phyloP scores from a whole-genome alignment of 2,797 vertebrate genomes.

The Telmatherina bonti region DNA sequence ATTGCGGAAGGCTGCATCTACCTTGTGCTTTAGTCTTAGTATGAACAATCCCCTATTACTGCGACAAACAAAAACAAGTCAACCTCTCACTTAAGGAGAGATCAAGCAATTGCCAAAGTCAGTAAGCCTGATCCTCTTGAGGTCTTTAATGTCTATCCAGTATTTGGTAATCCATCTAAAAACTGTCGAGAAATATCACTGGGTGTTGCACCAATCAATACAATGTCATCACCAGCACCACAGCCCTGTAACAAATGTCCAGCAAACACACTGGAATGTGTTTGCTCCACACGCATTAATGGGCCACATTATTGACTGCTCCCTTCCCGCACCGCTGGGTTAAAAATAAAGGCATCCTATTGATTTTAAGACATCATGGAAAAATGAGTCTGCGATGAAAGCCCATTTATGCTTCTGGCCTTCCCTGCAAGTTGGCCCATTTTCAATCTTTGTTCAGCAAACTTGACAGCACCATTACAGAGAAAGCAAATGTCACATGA shows the following conservation, averaged over 20 bases:
- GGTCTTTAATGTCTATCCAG: background rate
- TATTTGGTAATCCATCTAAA: background rate
- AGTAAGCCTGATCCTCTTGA: background rate
- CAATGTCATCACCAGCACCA: rapidly evolving
- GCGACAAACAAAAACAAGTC: background rate
- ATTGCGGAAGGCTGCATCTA: background rate
- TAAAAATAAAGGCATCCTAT: conserved; percentile 61
- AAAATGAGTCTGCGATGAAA: conserved; percentile 53
- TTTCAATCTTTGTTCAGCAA: conserved; percentile 34
- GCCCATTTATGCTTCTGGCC: conserved; percentile 39
- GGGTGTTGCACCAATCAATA: background rate
- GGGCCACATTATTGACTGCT: conserved; percentile 49
- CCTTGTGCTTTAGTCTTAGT: background rate
- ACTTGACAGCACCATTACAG: conserved; percentile 25
- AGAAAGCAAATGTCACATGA: conserved; percentile 6
- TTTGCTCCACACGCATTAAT: conserved; percentile 36
- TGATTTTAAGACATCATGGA: conserved; percentile 60
- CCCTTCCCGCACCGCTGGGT: conserved; percentile 22
- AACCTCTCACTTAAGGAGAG: background rate
- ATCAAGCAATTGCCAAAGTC: background rate
- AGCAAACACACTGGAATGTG: background rate
- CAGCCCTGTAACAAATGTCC: background rate
- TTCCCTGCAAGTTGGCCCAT: conserved; percentile 20
- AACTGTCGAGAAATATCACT: background rate
- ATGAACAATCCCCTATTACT: background rate